Percentiles rank a stretch among this genome's conserved stretches.
These are phyloP conservation scores for Catostylus mosaicus DNA, from an alignment of 30 jellyfish, hydroid and myxozoan species.

Conservation along the genomic window DNA sequence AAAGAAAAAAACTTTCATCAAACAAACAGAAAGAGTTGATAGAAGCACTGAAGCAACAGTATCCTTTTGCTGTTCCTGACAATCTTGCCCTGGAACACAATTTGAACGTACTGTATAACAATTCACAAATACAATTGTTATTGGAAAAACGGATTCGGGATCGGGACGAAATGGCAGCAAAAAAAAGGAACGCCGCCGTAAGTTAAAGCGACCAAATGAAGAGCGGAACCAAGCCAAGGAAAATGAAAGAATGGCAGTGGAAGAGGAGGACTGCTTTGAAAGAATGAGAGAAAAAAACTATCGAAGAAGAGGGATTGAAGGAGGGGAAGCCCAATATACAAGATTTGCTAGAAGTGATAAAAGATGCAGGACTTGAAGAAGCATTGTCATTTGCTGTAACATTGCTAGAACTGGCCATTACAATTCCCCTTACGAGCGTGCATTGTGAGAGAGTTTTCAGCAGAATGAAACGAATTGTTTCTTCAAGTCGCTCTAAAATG, in stretches of 20 bases:
- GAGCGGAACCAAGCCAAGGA: constrained; percentile 7
- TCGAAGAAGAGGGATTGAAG: not conserved
- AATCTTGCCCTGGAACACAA: too few relatives aligned
- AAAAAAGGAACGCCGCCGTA: not conserved
- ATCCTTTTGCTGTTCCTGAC: constrained; percentile 24
- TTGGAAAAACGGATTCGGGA: too few relatives aligned
- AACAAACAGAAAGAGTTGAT: too few relatives aligned
- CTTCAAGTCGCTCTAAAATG: not conserved
- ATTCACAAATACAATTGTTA: not conserved
- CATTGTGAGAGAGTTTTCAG: constrained; percentile 24
- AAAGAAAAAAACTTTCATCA: too few relatives aligned
- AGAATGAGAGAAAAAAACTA: not conserved
- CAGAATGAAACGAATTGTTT: constrained; percentile 22
- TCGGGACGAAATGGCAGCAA: constrained; percentile 8
- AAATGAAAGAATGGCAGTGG: not conserved
- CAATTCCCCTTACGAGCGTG: constrained; percentile 15
- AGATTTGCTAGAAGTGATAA: constrained; percentile 20
- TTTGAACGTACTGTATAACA: constrained; percentile 7
- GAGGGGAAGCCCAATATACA: constrained; percentile 33
- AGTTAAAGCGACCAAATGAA: constrained; percentile 10
- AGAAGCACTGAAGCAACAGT: constrained; percentile 9
- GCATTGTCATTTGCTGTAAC: constrained; percentile 14
- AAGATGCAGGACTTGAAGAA: constrained; percentile 18
- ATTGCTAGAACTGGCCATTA: constrained; percentile 1
- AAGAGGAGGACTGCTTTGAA: constrained; percentile 9